Evolutionary conservation across 2,888 invertebrate genomes (phyloP).

Genomic region (Zeuzera pyrina): DNA sequence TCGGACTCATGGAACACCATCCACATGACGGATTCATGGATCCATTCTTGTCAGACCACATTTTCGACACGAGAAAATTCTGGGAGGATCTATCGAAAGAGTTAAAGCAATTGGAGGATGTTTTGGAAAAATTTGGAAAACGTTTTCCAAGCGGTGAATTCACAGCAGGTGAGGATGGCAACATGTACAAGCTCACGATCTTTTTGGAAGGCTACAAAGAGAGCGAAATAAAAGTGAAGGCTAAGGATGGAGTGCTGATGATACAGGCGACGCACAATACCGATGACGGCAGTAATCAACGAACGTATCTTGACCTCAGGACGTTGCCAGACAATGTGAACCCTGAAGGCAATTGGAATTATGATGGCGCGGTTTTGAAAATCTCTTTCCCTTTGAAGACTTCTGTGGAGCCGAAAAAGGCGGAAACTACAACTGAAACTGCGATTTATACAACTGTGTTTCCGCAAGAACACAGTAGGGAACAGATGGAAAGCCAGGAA

Average conservation of each 20-base stretch:
- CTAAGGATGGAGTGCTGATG: background rate
- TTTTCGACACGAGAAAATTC: constrained; percentile 7
- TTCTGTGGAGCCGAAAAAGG: constrained; percentile 5
- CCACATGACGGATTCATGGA: background rate
- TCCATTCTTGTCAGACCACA: constrained; percentile 1
- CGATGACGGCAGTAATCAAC: background rate
- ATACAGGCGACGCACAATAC: background rate
- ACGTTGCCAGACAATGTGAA: constrained; percentile 1
- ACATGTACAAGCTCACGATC: background rate
- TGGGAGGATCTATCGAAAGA: constrained; percentile 3
- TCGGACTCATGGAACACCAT: too few species aligned
- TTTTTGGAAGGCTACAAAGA: background rate
- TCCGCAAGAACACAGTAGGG: constrained; percentile 26
- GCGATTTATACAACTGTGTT: constrained; percentile 12
- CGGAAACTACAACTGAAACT: constrained; percentile 7
- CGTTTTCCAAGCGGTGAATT: background rate
- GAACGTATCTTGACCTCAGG: background rate
- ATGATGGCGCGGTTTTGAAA: background rate
- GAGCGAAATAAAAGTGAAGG: background rate
- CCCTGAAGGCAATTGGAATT: background rate
- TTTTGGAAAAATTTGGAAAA: background rate
- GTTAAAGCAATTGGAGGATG: constrained; percentile 24
- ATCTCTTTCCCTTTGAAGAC: constrained; percentile 1
- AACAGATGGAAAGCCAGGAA: constrained; percentile 31
- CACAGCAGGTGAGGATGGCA: background rate